Conservation (phyloP, 2,888 invertebrate genomes). For the Sinohyriopsis cumingii region DNA sequence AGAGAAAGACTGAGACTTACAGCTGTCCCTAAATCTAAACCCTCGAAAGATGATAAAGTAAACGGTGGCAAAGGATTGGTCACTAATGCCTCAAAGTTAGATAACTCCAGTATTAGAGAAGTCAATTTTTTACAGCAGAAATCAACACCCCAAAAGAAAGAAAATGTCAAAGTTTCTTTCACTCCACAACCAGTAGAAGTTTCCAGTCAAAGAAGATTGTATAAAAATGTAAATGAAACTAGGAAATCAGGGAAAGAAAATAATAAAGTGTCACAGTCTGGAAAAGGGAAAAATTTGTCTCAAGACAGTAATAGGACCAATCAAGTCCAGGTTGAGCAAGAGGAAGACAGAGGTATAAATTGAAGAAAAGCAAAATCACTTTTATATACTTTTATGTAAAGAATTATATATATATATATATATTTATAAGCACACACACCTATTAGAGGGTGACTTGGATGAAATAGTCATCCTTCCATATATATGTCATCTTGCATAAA, state of each 20-base stretch:
- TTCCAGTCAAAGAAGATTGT: conserved; percentile 50
- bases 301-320: neutral
- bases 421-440: too few species aligned
- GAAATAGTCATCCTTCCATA: too few species aligned
- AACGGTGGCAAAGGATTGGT: neutral
- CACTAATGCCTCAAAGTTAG: too few species aligned
- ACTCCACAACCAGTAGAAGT: conserved; percentile 31
- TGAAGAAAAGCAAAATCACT: too few species aligned
- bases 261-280: conserved; percentile 16
- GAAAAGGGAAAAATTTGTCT: conserved; percentile 15
- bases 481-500: too few species aligned
- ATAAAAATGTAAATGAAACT: conserved; percentile 39
- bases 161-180: conserved; percentile 3
- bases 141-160: conserved; percentile 7
- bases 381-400: too few species aligned
- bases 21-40: conserved; percentile 27
- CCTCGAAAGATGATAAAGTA: conserved; percentile 6
- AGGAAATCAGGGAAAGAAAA: conserved; percentile 23
- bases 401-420: too few species aligned
- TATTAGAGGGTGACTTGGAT: too few species aligned
- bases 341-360: too few species aligned
- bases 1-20: conserved; percentile 29
- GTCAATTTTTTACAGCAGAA: neutral
- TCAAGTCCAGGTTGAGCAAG: neutral
- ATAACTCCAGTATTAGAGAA: too few species aligned